Evolutionary conservation across 2,888 invertebrate species (phyloP), one percentile per base, ranked within the genome.

Genomic region (Tipula lateralis): DNA sequence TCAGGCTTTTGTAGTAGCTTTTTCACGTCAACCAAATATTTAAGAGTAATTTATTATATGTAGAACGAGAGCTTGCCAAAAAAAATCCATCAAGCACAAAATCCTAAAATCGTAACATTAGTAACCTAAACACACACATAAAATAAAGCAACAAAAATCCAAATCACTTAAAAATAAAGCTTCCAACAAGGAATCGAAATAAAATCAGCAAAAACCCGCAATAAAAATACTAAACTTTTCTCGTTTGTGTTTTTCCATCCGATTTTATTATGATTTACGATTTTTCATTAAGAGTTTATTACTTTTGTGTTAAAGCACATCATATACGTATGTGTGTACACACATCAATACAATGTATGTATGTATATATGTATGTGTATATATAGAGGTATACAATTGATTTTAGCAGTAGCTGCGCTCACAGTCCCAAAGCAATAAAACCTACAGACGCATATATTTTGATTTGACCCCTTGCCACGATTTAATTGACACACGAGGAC

Each of bases 191-290:
- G 24, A 66, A 24, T 50, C 19, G 50, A 19, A 39, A 50, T 24
- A 66, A 24, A 66, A 66, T 9, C 66, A 66, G 24, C 24, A 66
- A 66, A 66, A 19, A 24, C 24, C 9, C 7, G 66, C 66, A 66
- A 66, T 66, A 66, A 66, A 66, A 66, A 7, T 24, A 66, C 66
- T 66, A 66, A 66, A 9, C 66, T 66, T 19, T 24, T 66, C 66
- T 24, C 19, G 9, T 66, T 66, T 66, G 24, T 66, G 24, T 66
- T 66, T 24, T 9, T 66, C 19, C 66, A 24, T 66, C 24, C 24
- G 66, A 66, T 66, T 66, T 66, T 66, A 66, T 66, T 66, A 66
- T 66, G 66, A 66, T 66, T 66, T 66, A 66, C 66, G 66, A 66
- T 24, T 66, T 66, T 66, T 66, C 66, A 66, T 66, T 66, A 66